Base-by-base conservation (phyloP, 2,797 vertebrate genomes). In the Pelochelys cantorii region DNA sequence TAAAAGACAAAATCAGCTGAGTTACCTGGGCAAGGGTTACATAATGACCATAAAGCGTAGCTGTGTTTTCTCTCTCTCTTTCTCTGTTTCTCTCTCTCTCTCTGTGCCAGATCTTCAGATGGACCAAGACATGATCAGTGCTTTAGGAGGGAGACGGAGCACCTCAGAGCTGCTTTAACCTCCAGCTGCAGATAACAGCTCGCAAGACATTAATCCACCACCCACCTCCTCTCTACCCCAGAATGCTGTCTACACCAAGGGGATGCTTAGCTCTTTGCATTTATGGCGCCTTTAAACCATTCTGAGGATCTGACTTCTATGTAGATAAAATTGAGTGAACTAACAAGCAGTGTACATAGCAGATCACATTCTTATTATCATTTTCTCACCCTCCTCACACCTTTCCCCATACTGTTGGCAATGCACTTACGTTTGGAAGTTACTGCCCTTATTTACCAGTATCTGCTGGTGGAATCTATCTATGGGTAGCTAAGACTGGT, bases 71-170 rank as follows among this genome's bases (percentile, higher is more conserved):
- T 60, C 27, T 60, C 27, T 59, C 10, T 60, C 52, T 53, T 12
- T 53, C 52, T 53, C 52, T 53, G 7, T 53, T 12, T 53, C 52
- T 53, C 53, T 54, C 53, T 54, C 53, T 25, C 23, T 59, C 57
- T 48, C 10, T 84, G 27, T 68, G 18, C 89, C 34, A 27, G 27
- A 13, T 84, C 25, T 42, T n/a, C 31, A 75, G 2, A 20, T 68
- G 15, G 13, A 2, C 54, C n/a, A 65, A 78, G 15, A 9, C 56
- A 20, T 65, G 48, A 85, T 27, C 2, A 8, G 52, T 0, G 0
- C 52, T n/a, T 75, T 6, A 83, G 17, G 59, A 42, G 55, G 57
- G 7, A 83, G 2, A 62, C 15, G 31, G 15, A n/a, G 8, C 15
- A 9, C 62, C 31, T n/a, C 15, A 65, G 31, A n/a, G 31, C 62